Evolutionary conservation across 2,888 invertebrate species (phyloP).

Genomic region (Orthonevra nobilis): DNA sequence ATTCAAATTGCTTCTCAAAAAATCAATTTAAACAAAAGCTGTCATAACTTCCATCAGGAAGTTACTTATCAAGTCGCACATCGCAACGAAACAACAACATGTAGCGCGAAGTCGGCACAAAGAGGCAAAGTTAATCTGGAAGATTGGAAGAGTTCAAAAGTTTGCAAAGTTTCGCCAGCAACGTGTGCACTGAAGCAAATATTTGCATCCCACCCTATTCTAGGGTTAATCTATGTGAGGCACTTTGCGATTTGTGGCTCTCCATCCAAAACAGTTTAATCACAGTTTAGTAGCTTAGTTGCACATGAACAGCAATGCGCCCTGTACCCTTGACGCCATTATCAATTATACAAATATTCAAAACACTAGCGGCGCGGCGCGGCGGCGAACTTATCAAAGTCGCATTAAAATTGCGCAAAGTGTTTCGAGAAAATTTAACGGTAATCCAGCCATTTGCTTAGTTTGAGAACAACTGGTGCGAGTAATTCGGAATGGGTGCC

Average conservation of each 20-base stretch:
- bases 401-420: conserved; percentile 7
- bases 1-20: neutral
- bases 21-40: conserved; percentile 4
- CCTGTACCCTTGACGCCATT: neutral
- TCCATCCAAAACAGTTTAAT: conserved; percentile 24
- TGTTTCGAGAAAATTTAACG: conserved; percentile 4
- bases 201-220: conserved; percentile 21
- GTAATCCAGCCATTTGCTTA: conserved; percentile 19
- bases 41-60: conserved; percentile 38
- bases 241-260: conserved; percentile 6
- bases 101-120: neutral
- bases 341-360: conserved; percentile 21
- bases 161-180: conserved; percentile 33
- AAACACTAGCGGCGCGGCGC: conserved; percentile 8
- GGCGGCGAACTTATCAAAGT: conserved; percentile 15
- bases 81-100: neutral
- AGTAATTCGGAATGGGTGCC: no score
- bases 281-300: conserved; percentile 22
- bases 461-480: no score
- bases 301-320: neutral
- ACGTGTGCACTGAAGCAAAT: conserved; percentile 33
- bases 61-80: conserved; percentile 18
- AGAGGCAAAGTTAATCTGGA: conserved; percentile 16
- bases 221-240: neutral
- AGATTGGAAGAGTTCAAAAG: conserved; percentile 13